phyloP scores from a whole-genome alignment of 2,888 invertebrate species.

The Bellardia pandia region DNA sequence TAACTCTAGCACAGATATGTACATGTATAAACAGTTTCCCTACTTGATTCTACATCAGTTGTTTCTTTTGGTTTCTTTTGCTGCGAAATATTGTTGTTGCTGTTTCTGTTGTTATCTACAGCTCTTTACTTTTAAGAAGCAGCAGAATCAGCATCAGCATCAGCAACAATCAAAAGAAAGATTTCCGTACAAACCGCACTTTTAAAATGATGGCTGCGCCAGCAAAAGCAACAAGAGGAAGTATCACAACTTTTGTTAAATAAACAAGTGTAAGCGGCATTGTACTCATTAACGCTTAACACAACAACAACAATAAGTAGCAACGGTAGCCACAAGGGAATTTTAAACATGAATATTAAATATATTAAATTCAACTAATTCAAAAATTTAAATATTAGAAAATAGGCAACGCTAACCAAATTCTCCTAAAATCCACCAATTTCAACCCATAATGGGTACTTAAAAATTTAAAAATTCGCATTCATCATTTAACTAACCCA shows the following conservation, averaged over 20 bases:
- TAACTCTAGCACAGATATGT: conserved; percentile 22
- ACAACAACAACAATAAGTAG: neutral
- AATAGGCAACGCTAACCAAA: no score
- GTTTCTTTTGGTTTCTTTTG: conserved; percentile 17
- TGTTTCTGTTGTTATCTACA: conserved; percentile 5
- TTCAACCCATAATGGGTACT: no score
- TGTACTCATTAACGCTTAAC: conserved; percentile 56
- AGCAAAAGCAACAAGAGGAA: conserved; percentile 55
- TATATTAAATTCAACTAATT: neutral
- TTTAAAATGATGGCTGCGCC: conserved; percentile 15
- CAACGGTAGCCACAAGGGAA: neutral
- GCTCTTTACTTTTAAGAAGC: conserved; percentile 35
- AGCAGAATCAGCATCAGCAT: conserved; percentile 2
- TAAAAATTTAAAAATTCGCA: no score
- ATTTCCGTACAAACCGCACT: conserved; percentile 32
- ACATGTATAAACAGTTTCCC: conserved; percentile 14
- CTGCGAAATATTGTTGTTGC: conserved; percentile 7
- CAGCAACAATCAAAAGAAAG: conserved; percentile 16
- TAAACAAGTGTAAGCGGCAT: conserved; percentile 65
- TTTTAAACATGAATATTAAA: conserved; percentile 9
- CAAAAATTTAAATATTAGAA: no score
- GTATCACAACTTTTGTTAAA: conserved; percentile 66
- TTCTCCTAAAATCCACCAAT: no score
- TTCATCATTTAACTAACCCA: conserved; percentile 1
- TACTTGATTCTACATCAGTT: conserved; percentile 45